These are phyloP conservation scores for Ennomos erosarius DNA, from an alignment of 2,888 invertebrate genomes.

Conservation along the genomic window DNA sequence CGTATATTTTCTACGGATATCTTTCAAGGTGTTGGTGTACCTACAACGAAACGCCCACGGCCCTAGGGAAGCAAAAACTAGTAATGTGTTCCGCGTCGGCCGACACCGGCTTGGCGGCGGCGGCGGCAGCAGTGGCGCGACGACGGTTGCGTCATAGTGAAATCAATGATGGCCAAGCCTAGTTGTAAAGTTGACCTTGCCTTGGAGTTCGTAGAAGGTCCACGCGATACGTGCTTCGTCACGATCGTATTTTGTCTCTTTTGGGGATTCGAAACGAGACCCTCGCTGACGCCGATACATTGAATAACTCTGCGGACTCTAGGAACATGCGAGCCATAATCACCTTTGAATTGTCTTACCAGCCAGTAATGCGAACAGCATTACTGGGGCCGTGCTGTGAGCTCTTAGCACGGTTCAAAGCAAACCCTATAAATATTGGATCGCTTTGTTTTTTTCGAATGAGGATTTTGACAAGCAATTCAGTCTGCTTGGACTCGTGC, in stretches of 20 bases:
- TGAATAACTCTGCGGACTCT: too few species aligned
- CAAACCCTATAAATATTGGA: too few species aligned
- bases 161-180: conserved; percentile 73
- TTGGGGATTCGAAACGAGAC: not conserved
- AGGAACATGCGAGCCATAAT: too few species aligned
- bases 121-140: conserved; percentile 47
- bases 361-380: too few species aligned
- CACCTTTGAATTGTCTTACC: too few species aligned
- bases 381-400: too few species aligned
- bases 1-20: conserved; percentile 4
- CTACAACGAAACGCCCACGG: conserved; percentile 48
- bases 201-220: conserved; percentile 35
- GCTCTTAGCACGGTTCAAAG: too few species aligned
- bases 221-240: conserved; percentile 14
- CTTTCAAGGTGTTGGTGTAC: conserved; percentile 33
- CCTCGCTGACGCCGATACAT: too few species aligned
- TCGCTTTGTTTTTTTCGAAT: too few species aligned
- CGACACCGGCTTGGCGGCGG: conserved; percentile 38
- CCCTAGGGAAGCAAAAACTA: conserved; percentile 58
- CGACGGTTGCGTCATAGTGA: conserved; percentile 73
- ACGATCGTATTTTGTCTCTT: conserved; percentile 3
- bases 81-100: conserved; percentile 59
- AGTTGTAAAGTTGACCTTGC: conserved; percentile 81
- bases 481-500: too few species aligned
- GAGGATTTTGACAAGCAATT: too few species aligned